Evolutionary conservation across 1,140 invertebrate genomes (phyloP).

Genomic region (Zeugodacus cucurbitae): DNA sequence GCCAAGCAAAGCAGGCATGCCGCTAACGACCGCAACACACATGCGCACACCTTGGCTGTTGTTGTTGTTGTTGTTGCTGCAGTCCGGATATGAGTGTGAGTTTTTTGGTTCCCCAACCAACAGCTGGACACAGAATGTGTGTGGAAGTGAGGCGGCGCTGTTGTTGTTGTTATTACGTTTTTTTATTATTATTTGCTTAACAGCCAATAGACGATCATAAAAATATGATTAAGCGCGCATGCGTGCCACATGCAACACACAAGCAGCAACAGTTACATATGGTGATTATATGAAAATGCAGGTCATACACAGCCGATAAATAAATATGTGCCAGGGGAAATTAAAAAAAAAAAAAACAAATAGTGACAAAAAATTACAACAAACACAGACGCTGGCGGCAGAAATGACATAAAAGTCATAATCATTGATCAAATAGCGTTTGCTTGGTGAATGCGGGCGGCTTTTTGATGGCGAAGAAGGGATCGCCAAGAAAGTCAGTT

Average conservation of each 20-base stretch:
- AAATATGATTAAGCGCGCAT: conserved; percentile 10
- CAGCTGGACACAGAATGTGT: neutral
- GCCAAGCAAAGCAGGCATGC: neutral
- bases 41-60: neutral
- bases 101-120: neutral
- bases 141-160: neutral
- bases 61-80: neutral
- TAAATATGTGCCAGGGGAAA: neutral
- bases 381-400: neutral
- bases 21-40: neutral
- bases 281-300: neutral
- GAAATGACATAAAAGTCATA: conserved; percentile 3
- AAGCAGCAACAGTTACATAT: neutral
- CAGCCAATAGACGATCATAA: neutral
- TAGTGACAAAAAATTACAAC: neutral
- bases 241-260: conserved; percentile 12
- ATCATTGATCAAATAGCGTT: neutral
- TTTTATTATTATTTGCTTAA: neutral
- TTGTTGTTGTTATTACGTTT: neutral
- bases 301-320: neutral
- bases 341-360: neutral
- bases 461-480: neutral
- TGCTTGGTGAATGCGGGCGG: neutral
- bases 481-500: neutral
- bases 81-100: neutral